Percentiles rank a stretch among this genome's conserved stretches.
Conservation (phyloP, 2,113 vertebrate species). For the Syngnathus floridae region DNA sequence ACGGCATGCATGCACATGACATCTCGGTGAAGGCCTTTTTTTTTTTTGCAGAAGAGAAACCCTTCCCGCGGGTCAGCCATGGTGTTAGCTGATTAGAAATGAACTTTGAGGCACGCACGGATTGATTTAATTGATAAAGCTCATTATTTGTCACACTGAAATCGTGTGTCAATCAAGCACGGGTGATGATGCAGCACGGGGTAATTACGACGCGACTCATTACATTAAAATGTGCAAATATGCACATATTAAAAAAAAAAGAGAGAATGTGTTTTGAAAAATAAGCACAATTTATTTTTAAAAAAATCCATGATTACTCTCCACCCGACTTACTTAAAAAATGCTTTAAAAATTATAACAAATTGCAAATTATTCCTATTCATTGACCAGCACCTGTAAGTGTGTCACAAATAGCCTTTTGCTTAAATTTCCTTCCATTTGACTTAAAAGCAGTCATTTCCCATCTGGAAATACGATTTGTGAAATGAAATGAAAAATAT, state of each 20-base stretch:
- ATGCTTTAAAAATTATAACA: no score
- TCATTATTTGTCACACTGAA: constrained; percentile 14
- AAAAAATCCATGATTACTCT: no score
- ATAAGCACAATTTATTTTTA: no score
- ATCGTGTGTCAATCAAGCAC: neutral
- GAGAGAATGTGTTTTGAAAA: no score
- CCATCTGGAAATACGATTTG: constrained; percentile 35
- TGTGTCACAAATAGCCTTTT: constrained; percentile 16
- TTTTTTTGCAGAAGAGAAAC: constrained; percentile 30
- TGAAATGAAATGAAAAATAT: constrained; percentile 44
- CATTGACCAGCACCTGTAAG: neutral
- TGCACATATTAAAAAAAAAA: no score
- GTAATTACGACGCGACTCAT: neutral
- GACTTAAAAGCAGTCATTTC: constrained; percentile 17
- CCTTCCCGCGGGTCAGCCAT: constrained; percentile 26
- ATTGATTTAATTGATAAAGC: constrained; percentile 32
- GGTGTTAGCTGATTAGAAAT: constrained; percentile 34
- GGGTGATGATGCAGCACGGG: constrained; percentile 4
- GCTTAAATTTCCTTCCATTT: neutral
- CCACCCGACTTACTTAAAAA: no score
- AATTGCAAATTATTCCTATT: no score
- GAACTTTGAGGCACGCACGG: constrained; percentile 7
- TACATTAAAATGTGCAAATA: neutral
- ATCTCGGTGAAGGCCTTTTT: constrained; percentile 53
- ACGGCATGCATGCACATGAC: constrained; percentile 54